Base-by-base conservation (phyloP, 2,888 invertebrate genomes). In the Balanococcus diminutus region DNA sequence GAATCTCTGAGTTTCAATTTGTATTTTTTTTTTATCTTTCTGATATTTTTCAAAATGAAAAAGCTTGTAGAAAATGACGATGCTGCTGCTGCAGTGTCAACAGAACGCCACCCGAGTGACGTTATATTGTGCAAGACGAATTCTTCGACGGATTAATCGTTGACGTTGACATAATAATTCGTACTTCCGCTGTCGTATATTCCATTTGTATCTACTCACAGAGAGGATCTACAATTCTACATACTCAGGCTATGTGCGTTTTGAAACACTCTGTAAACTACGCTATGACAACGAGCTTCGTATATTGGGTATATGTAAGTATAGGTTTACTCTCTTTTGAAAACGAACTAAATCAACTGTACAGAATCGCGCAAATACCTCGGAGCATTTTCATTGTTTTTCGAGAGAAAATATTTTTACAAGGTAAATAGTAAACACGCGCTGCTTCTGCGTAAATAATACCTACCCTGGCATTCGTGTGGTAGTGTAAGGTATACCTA, bases 281-380 rank as follows among this genome's bases (percentile, higher is more conserved):
- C n/a, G 46, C 46, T n/a, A 46, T 46, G n/a, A 56, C 22, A 56
- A 22, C 8, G 22, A 5, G 9, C 11, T 22, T 11, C 22, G 56
- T 22, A 42, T 2, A 36, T 8, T 36, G 8, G 36, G 36, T 36
- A 36, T 36, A 8, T 36, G 36, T 36, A 36, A 6, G 8, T 36
- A 56, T 56, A 22, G 22, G 56, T 56, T 56, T 56, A 56, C 22
- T 56, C 22, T 56, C 8, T 22, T 22, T 56, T 56, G 56, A 56
- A 56, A 56, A 56, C 22, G 56, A 22, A 67, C 67, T 67, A 67
- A 67, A 67, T 67, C 67, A 67, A 67, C 67, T 28, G 67, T 67
- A 67, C 67, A 28, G 28, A 67, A 67, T 67, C 67, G 67, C 67
- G 67, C 28, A 67, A 67, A 67, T 67, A 67, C 67, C 67, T 67